These are phyloP conservation scores for Platysteira castanea DNA, from an alignment of 2,113 vertebrate genomes.

Conservation along the genomic window DNA sequence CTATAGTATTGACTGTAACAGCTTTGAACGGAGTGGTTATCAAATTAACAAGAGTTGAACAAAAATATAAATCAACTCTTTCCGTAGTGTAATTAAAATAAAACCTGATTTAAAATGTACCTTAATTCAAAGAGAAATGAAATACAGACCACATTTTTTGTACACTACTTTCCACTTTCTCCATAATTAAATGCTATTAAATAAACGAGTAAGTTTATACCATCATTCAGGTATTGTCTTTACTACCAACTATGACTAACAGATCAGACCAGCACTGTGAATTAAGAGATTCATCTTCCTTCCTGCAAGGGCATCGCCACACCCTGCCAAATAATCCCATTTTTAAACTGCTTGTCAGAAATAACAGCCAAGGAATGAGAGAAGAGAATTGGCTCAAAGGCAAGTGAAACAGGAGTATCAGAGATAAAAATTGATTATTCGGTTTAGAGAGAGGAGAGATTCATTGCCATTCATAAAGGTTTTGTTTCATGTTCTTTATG, in stretches of 20 bases:
- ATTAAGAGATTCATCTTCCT: neutral
- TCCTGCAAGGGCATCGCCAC: neutral
- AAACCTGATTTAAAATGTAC: constrained; percentile 32
- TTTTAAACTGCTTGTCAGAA: neutral
- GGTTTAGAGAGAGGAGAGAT: neutral
- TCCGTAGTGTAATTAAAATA: constrained; percentile 49
- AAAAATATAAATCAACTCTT: constrained; percentile 43
- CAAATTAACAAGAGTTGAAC: constrained; percentile 34
- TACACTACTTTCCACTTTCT: neutral
- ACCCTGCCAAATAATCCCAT: neutral
- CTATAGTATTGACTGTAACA: neutral
- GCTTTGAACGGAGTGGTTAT: neutral
- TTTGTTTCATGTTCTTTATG: neutral
- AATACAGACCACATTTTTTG: constrained; percentile 11
- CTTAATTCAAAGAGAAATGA: constrained; percentile 42
- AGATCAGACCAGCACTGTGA: neutral
- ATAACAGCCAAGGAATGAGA: neutral
- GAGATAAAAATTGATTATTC: neutral
- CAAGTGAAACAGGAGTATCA: neutral
- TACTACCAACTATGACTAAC: neutral
- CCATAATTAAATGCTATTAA: constrained; percentile 27
- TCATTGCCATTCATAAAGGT: neutral
- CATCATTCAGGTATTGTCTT: constrained; percentile 30
- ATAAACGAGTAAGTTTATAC: neutral
- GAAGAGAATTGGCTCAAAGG: neutral